Evolutionary conservation across 2,797 vertebrate genomes (phyloP).

Genomic region (Threskiornis aethiopicus): DNA sequence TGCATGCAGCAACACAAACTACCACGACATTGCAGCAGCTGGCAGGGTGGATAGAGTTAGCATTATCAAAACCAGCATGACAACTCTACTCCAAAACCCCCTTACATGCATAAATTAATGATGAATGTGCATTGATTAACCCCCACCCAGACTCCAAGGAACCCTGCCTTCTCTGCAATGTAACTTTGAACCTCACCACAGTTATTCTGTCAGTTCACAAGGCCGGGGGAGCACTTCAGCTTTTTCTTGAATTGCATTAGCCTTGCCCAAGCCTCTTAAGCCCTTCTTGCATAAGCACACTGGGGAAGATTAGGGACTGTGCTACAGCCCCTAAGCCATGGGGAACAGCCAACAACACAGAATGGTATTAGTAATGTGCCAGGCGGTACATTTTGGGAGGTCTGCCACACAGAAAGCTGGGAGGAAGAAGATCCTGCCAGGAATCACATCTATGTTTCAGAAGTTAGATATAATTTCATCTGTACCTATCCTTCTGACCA

Average conservation of each 20-base stretch:
- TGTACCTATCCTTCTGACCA: background rate
- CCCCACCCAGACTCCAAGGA: conserved; percentile 12
- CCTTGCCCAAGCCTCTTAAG: background rate
- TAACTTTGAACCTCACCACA: background rate
- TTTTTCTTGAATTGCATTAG: background rate
- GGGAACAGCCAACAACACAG: background rate
- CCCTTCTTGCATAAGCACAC: background rate
- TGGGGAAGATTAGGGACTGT: background rate
- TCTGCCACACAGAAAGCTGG: background rate
- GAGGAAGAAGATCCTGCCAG: background rate
- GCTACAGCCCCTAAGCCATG: background rate
- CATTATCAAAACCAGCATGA: conserved; percentile 35
- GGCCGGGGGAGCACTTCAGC: background rate
- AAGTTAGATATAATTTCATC: background rate
- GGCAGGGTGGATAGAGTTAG: conserved; percentile 31
- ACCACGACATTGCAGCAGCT: conserved; percentile 37
- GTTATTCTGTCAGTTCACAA: background rate
- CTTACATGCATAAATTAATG: conserved; percentile 58
- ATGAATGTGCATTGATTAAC: conserved; percentile 60
- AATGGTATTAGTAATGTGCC: background rate
- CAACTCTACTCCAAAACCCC: background rate
- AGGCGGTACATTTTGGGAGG: background rate
- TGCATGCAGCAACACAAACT: conserved; percentile 63
- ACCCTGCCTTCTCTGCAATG: background rate
- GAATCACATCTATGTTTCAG: background rate